Evolutionary conservation across 1,140 invertebrate species (phyloP).

Genomic region (Orchestia grillus): DNA sequence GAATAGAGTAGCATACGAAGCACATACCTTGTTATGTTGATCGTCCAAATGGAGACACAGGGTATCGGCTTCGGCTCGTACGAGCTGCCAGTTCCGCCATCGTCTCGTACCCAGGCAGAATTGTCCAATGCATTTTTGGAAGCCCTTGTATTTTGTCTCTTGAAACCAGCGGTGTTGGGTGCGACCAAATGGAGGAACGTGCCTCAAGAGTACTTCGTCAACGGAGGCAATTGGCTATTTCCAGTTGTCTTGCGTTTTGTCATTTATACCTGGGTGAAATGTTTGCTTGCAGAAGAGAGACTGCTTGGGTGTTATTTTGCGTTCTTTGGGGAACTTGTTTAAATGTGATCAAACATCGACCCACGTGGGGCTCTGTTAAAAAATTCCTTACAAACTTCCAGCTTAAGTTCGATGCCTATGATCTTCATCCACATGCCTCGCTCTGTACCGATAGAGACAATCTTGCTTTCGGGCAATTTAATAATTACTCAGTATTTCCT

Average conservation of each 20-base stretch:
- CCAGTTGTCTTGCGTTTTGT: background rate
- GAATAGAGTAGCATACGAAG: background rate
- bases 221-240: background rate
- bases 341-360: background rate
- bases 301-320: background rate
- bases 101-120: background rate
- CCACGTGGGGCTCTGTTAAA: background rate
- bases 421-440: no score
- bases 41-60: background rate
- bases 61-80: background rate
- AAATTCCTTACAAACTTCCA: background rate
- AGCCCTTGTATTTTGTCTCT: background rate
- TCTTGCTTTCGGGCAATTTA: no score
- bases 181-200: background rate
- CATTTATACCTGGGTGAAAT: background rate
- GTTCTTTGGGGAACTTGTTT: background rate
- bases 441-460: no score
- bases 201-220: background rate
- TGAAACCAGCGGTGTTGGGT: background rate
- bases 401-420: background rate
- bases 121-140: background rate
- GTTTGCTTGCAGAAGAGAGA: background rate
- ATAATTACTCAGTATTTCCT: no score
- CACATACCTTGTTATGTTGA: background rate
- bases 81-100: background rate